Conservation (phyloP, 2,888 invertebrate species). For the Stratiomys singularior region DNA sequence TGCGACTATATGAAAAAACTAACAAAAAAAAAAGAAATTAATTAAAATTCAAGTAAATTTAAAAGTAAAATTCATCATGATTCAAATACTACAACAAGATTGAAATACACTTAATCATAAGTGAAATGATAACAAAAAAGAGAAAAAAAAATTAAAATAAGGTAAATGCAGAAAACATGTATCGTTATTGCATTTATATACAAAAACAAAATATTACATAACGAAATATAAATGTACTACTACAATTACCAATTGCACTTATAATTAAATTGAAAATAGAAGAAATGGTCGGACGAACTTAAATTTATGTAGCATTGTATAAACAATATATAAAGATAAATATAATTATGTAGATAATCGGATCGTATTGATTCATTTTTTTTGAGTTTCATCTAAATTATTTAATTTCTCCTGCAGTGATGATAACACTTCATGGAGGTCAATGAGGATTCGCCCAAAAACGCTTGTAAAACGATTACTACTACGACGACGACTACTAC, state of each 20-base stretch:
- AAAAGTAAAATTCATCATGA: conserved; percentile 37
- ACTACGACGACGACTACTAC: too few relatives aligned
- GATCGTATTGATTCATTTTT: too few relatives aligned
- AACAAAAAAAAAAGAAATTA: conserved; percentile 8
- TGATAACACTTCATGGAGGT: too few relatives aligned
- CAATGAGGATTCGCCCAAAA: too few relatives aligned
- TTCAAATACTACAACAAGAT: conserved; percentile 19
- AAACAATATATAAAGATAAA: conserved; percentile 49
- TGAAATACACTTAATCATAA: conserved; percentile 11
- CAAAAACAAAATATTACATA: conserved; percentile 43
- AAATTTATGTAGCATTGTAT: conserved; percentile 52
- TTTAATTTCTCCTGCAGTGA: too few relatives aligned
- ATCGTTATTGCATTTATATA: conserved; percentile 48
- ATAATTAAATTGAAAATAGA: conserved; percentile 42
- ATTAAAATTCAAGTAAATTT: not conserved
- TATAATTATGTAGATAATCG: conserved; percentile 52
- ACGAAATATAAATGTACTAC: conserved; percentile 37
- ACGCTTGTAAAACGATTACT: too few relatives aligned
- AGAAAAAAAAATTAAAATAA: conserved; percentile 13
- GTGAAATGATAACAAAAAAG: conserved; percentile 16
- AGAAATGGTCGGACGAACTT: conserved; percentile 48
- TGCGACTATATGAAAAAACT: conserved; percentile 24
- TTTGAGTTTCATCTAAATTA: too few relatives aligned
- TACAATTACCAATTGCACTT: conserved; percentile 44
- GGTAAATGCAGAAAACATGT: conserved; percentile 29